phyloP scores from a whole-genome alignment of 2,888 invertebrate species.

The Amphiduros pacificus region DNA sequence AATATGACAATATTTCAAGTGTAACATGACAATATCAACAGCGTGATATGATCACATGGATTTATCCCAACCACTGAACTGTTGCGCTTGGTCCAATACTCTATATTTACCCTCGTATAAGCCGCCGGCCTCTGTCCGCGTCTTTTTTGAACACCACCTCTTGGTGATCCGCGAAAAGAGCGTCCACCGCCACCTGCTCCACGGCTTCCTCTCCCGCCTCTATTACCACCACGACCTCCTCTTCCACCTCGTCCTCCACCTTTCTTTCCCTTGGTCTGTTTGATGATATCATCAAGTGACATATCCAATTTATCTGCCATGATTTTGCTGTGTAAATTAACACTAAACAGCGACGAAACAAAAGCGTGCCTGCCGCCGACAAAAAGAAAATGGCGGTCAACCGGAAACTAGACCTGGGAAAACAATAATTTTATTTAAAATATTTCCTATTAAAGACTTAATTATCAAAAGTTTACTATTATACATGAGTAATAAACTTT shows the following conservation, averaged over 20 bases:
- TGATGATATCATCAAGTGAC: conserved; percentile 96
- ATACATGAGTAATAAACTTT: no score
- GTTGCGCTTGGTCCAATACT: no score
- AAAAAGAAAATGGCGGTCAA: conserved; percentile 16
- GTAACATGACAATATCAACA: no score
- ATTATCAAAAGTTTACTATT: no score
- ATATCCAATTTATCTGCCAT: conserved; percentile 82
- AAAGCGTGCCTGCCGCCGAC: not conserved
- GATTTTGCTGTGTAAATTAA: not conserved
- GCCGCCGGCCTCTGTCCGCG: conserved; percentile 62
- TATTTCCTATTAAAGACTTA: no score
- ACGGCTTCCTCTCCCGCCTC: conserved; percentile 62
- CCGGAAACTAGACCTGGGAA: not conserved
- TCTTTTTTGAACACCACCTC: conserved; percentile 51
- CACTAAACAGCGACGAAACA: not conserved
- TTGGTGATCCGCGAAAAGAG: conserved; percentile 33
- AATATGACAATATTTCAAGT: no score
- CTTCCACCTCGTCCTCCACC: conserved; percentile 62
- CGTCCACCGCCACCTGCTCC: conserved; percentile 56
- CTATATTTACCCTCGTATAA: conserved; percentile 69
- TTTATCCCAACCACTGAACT: no score
- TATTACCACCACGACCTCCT: conserved; percentile 49
- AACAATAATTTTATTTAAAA: not conserved
- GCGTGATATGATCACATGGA: no score
- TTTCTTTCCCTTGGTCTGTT: conserved; percentile 63